These are phyloP conservation scores for Lamprotornis superbus DNA, from an alignment of 2,113 vertebrate species.

Conservation along the genomic window DNA sequence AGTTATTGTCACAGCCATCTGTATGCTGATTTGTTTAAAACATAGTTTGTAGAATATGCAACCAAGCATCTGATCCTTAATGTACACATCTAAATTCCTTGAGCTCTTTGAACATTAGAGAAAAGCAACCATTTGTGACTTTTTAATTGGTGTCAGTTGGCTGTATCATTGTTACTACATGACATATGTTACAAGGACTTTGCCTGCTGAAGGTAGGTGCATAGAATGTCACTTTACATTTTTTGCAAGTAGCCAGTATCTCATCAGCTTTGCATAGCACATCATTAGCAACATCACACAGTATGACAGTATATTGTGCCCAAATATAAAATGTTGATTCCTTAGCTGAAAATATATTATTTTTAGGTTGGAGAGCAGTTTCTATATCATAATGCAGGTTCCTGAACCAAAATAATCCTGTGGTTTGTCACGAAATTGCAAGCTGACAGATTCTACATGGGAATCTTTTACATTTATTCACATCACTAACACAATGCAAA, in stretches of 20 bases:
- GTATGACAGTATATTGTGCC: constrained; percentile 8
- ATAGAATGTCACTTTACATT: constrained; percentile 41
- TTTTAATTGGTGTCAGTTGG: constrained; percentile 69
- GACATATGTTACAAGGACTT: constrained; percentile 49
- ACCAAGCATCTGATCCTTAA: constrained; percentile 50
- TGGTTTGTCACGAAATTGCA: constrained; percentile 25
- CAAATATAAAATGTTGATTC: constrained; percentile 25
- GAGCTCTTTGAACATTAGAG: constrained; percentile 45
- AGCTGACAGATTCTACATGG: neutral
- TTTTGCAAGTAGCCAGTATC: constrained; percentile 42
- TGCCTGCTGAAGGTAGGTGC: neutral
- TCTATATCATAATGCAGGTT: neutral
- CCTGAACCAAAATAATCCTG: constrained; percentile 8
- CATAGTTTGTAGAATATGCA: constrained; percentile 47
- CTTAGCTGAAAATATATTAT: constrained; percentile 1
- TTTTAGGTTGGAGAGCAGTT: neutral
- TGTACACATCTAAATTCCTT: constrained; percentile 49
- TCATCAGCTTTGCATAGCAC: constrained; percentile 51
- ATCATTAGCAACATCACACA: constrained; percentile 49
- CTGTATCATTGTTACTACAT: constrained; percentile 58
- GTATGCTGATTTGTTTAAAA: constrained; percentile 53
- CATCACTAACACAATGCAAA: neutral
- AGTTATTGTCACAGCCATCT: constrained; percentile 48
- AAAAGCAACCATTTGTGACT: constrained; percentile 63
- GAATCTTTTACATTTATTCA: constrained; percentile 11